Conservation (phyloP, 2,888 invertebrate genomes). For the Leptura quadrifasciata region DNA sequence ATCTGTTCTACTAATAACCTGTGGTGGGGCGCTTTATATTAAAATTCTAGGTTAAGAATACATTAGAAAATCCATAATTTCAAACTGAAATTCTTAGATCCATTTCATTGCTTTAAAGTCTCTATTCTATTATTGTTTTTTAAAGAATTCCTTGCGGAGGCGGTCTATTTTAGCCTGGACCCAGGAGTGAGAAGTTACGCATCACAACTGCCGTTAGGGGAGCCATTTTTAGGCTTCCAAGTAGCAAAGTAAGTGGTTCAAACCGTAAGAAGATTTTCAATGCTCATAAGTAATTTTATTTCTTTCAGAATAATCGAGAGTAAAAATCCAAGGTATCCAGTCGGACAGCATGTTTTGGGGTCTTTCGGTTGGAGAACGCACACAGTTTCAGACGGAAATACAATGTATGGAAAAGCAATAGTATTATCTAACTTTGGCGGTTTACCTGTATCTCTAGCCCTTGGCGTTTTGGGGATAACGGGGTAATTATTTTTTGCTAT, state of each 20-base stretch:
- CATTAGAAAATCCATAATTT: too few relatives aligned
- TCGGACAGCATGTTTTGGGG: conserved; percentile 79
- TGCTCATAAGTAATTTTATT: neutral
- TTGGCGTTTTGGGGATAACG: conserved; percentile 82
- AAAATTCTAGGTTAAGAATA: too few relatives aligned
- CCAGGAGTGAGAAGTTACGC: conserved; percentile 82
- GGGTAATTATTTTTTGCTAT: conserved; percentile 77
- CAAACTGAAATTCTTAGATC: too few relatives aligned
- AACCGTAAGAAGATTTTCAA: neutral
- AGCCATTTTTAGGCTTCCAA: conserved; percentile 83
- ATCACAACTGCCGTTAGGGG: conserved; percentile 75
- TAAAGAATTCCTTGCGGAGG: conserved; percentile 81
- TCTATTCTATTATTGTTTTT: neutral
- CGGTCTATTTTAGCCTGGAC: conserved; percentile 82
- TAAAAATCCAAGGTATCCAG: conserved; percentile 79
- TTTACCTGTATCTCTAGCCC: conserved; percentile 78
- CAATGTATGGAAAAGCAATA: conserved; percentile 63
- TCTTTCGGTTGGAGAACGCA: conserved; percentile 82
- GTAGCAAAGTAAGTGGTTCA: conserved; percentile 78
- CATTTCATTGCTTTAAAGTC: too few relatives aligned
- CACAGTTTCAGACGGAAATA: conserved; percentile 74
- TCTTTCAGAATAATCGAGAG: conserved; percentile 80
- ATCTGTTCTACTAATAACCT: too few relatives aligned
- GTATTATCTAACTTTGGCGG: conserved; percentile 78
- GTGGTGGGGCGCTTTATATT: too few relatives aligned